Base-by-base conservation (phyloP, 2,113 vertebrate genomes). In the Ursus arctos region DNA sequence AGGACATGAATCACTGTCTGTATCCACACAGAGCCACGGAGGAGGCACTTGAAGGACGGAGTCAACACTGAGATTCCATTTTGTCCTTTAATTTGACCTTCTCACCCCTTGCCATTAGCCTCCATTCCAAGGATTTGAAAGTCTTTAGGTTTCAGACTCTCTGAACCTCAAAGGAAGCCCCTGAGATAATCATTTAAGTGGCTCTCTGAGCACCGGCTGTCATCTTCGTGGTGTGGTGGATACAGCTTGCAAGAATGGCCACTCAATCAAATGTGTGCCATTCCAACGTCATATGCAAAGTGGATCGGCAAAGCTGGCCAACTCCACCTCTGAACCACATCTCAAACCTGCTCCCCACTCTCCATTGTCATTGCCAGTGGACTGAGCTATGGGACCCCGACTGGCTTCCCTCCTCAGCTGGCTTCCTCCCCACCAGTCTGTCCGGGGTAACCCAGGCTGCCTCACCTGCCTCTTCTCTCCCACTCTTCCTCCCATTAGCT, bases 271-370 rank as follows among this genome's bases (percentile, higher is more conserved):
- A 19, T 4, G 0, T 28, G 36, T 10, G 3, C 16, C 15, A 8
- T n/a, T 67, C 65, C 16, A 7, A 67, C 31, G 16, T 55, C 9
- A 22, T 3, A 1, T 22, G 63, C 28, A 40, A 69, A 57, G 36
- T 40, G 3, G 26, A 12, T 0, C 3, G 10, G 8, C 2, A 21
- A 90, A 79, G 51, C 43, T 33, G 22, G 16, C 10, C n/a, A 19
- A 4, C 7, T 1, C 79, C 9, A 6, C 47, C 65, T 55, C 13
- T 1, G 36, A 18, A 43, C 86, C 8, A 0, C 0, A 1, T 26
- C 15, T 43, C 57, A 43, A 1, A 36, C 7, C 16, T n/a, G 24
- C 51, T n/a, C n/a, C 1, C 11, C 9, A n/a, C 6, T 93, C 69
- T 36, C 43, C 43, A 19, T 24, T 22, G 22, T 36, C 10, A 2